phyloP scores from a whole-genome alignment of 2,888 invertebrate genomes.

The Ditula angustiorana region DNA sequence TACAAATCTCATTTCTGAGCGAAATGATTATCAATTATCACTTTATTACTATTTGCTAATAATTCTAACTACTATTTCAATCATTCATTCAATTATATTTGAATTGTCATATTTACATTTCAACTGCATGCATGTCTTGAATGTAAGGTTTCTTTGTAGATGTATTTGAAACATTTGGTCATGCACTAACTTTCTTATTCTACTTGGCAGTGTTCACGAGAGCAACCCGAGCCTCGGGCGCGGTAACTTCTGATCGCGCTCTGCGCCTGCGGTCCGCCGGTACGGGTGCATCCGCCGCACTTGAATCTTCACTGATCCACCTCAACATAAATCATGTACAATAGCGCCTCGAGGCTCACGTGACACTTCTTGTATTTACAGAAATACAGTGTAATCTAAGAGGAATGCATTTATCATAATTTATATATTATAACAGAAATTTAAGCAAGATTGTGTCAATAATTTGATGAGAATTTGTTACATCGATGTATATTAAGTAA shows the following conservation, averaged over 20 bases:
- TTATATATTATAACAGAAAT: constrained; percentile 59
- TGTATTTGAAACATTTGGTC: background rate
- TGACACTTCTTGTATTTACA: constrained; percentile 33
- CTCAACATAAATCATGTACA: constrained; percentile 55
- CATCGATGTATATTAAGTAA: constrained; percentile 77
- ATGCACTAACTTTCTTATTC: constrained; percentile 16
- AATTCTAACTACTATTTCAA: background rate
- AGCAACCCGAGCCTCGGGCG: constrained; percentile 83
- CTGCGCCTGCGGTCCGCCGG: constrained; percentile 34
- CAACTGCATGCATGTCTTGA: background rate
- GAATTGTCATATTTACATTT: too few relatives aligned
- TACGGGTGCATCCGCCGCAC: constrained; percentile 40
- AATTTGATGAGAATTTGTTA: constrained; percentile 75
- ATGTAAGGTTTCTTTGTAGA: background rate
- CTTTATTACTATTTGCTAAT: too few relatives aligned
- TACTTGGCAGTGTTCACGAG: constrained; percentile 86
- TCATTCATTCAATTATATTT: background rate
- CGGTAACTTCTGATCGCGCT: constrained; percentile 78
- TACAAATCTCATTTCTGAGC: too few relatives aligned
- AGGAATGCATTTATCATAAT: constrained; percentile 73
- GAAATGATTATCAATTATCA: too few relatives aligned
- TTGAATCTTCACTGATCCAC: constrained; percentile 56
- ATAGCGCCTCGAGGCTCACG: constrained; percentile 53
- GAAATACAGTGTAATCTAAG: constrained; percentile 44
- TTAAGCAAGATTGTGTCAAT: constrained; percentile 69